Evolutionary conservation across 2,113 vertebrate species (phyloP), one percentile per base, ranked within the genome.

Genomic region (Catharus fuscescens): DNA sequence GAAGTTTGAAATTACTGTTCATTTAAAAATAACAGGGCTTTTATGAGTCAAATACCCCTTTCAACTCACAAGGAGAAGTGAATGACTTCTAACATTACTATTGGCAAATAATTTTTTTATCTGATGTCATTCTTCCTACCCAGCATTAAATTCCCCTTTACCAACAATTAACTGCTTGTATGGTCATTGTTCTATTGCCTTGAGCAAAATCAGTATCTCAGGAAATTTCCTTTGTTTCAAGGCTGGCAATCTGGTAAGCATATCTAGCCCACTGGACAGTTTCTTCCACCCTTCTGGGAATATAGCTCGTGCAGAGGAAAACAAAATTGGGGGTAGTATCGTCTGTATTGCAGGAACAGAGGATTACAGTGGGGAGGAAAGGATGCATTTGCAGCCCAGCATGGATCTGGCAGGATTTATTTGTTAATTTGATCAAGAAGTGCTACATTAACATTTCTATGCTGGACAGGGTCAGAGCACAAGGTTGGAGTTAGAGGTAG

Each of bases 331-430:
- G 48, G 45, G 29, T 36, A 29, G 44, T 29, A 29, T 10, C 6
- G 1, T 6, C 6, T n/a, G 28, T 3, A 1, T 34, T 79, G 57
- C 32, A 57, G 42, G 66, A 93, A 64, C 6, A 17, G 31, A 56
- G 44, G 44, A 19, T 38, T 86, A 80, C 42, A 32, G 24, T 2
- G 3, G 23, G 52, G 9, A 44, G 19, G 40, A 28, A 85, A 78
- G 31, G 32, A 91, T 17, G n/a, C 62, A 74, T 89, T n/a, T 78
- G 44, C 52, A 84, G 52, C 60, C 80, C 52, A 86, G 29, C 34
- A 34, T 79, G 57, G 61, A 60, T 91, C 80, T 91, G 81, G 26
- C 38, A 64, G 73, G 57, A 89, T 81, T 91, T 94, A 50, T 90
- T 74, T 44, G 24, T 25, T 77, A 26, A 59, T 69, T 80, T 72